Base-by-base conservation (phyloP, 2,888 invertebrate species). In the Mechanitis mazaeus region DNA sequence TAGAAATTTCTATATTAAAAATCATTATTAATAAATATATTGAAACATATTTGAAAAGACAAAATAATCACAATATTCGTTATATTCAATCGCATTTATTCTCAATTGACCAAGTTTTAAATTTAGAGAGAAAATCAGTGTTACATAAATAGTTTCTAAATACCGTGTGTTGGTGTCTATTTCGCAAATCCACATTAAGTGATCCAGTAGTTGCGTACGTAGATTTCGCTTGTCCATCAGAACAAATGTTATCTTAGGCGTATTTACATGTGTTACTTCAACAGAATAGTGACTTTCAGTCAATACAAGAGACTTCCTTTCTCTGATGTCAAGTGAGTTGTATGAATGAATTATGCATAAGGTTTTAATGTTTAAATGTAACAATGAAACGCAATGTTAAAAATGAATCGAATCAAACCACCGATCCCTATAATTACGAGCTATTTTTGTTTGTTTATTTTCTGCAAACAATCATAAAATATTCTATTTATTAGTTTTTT, bases 231-330 rank as follows among this genome's bases (percentile, higher is more conserved):
- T 56, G 68, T 59, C 59, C 65, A 65, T 63, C 57, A 68, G 59
- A 57, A 63, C 65, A 62, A 69, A 70, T 65, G 60, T 68, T 69
- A 62, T 67, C 65, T 61, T 60, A 63, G 66, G 60, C 47, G 56
- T 64, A 64, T 70, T 68, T 61, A 66, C 66, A 68, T 64, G 67
- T 63, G 65, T 68, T 65, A 68, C 67, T 69, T 65, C 66, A 72
- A 73, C 68, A 71, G 62, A 64, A 61, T 67, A 68, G 64, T 68
- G 70, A 72, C 73, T 72, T 72, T 73, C 72, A 70, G 72, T 70
- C 73, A 74, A 71, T 68, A 72, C 66, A 69, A 71, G 64, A 63
- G 68, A 79, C 78, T 82, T 84, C 82, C 83, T 83, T 78, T 70
- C 75, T 73, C 72, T 72, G 71, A 74, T 73, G 75, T 79, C 75